Conservation (phyloP, 2,888 invertebrate genomes). For the Diaprepes abbreviatus region DNA sequence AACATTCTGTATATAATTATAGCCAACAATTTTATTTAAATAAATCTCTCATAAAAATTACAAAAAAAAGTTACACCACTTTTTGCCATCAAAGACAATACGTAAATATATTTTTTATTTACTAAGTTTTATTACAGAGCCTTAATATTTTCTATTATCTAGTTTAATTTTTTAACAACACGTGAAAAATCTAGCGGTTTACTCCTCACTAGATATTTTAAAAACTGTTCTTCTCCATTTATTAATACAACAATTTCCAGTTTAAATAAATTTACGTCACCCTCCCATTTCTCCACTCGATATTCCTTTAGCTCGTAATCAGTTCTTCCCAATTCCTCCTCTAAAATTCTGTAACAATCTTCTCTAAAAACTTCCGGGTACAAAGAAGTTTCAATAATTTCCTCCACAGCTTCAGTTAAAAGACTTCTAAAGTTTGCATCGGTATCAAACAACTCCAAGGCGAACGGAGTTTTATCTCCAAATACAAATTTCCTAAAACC, state of each 20-base stretch:
- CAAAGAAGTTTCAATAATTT: constrained; percentile 36
- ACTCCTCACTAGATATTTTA: constrained; percentile 24
- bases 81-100: too few species aligned
- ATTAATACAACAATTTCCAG: constrained; percentile 1
- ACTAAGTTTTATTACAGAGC: too few species aligned
- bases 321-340: constrained; percentile 48
- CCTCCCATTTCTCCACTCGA: not conserved
- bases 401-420: constrained; percentile 43
- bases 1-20: too few species aligned
- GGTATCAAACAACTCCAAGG: constrained; percentile 40
- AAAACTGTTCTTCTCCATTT: not conserved
- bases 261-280: constrained; percentile 1
- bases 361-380: constrained; percentile 50
- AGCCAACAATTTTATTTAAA: too few species aligned
- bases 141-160: too few species aligned
- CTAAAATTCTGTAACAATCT: constrained; percentile 54
- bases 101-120: too few species aligned
- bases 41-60: too few species aligned
- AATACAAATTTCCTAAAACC: constrained; percentile 44
- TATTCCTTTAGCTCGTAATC: constrained; percentile 28
- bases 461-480: constrained; percentile 45
- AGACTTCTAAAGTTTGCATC: constrained; percentile 38
- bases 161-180: constrained; percentile 21
- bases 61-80: too few species aligned
- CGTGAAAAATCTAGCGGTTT: constrained; percentile 25